Percentiles rank a stretch among this genome's conserved stretches.
Evolutionary conservation across 1,140 invertebrate species (phyloP).

Genomic region (Cyclina sinensis): DNA sequence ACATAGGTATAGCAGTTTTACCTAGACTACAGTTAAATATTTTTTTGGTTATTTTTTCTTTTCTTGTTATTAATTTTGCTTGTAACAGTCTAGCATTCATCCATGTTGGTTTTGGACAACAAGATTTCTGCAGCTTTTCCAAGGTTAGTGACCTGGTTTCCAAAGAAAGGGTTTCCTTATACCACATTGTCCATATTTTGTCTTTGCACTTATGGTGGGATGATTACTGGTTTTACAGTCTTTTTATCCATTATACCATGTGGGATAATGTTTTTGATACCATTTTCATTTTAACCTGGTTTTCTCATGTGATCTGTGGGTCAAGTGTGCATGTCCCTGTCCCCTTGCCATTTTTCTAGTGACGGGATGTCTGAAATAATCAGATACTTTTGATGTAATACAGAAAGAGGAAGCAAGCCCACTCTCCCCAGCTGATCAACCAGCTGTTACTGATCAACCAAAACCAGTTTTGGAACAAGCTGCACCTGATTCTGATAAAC

Average conservation of each 20-base stretch:
- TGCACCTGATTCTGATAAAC: neutral
- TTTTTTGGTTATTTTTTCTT: too few relatives aligned
- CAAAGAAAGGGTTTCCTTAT: too few relatives aligned
- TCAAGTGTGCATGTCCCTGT: neutral
- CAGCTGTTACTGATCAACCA: neutral
- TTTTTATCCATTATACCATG: neutral
- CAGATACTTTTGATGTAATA: constrained; percentile 4
- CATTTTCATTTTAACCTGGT: neutral
- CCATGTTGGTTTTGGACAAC: constrained; percentile 9
- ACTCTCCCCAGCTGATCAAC: neutral
- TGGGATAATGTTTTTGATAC: neutral
- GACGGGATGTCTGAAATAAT: neutral
- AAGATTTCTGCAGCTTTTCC: neutral
- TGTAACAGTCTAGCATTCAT: neutral
- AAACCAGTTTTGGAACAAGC: neutral
- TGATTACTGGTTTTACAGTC: too few relatives aligned
- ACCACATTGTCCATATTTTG: too few relatives aligned
- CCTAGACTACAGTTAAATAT: too few relatives aligned
- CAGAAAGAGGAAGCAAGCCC: constrained; percentile 1
- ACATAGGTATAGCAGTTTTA: too few relatives aligned
- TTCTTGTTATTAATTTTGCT: too few relatives aligned
- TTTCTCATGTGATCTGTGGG: neutral
- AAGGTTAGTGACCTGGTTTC: neutral
- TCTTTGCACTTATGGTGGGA: too few relatives aligned
- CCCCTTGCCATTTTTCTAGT: too few relatives aligned